Evolutionary conservation across 2,797 vertebrate genomes (phyloP).

Genomic region (Onychomys leucogaster): DNA sequence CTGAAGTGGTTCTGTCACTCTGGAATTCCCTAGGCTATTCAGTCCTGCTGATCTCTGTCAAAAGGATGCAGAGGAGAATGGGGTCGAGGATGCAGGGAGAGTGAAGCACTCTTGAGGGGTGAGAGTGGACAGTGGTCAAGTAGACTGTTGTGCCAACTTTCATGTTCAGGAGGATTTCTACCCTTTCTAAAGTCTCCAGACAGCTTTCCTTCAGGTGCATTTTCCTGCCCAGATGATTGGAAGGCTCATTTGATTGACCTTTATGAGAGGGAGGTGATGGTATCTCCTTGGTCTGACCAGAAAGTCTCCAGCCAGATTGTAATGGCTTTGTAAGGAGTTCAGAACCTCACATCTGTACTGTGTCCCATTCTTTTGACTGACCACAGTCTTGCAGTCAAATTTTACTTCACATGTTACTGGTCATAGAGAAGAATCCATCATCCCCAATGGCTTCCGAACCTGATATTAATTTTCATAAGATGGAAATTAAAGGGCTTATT

Average conservation of each 20-base stretch:
- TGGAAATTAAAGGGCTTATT: neutral
- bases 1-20: neutral
- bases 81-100: neutral
- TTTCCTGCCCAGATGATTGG: neutral
- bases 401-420: neutral
- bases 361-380: neutral
- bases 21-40: neutral
- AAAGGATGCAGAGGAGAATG: neutral
- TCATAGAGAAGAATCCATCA: neutral
- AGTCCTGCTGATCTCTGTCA: neutral
- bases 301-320: neutral
- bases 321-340: neutral
- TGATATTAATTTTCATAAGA: neutral
- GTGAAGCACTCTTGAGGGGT: neutral
- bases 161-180: neutral
- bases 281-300: neutral
- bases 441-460: neutral
- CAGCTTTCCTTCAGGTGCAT: neutral
- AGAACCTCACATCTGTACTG: neutral
- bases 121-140: no score
- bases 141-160: no score
- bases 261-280: neutral
- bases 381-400: neutral
- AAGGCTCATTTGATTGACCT: neutral
- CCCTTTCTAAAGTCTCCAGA: neutral